Evolutionary conservation across 2,888 invertebrate species (phyloP), one percentile per base, ranked within the genome.

Genomic region (Melanchra persicariae): DNA sequence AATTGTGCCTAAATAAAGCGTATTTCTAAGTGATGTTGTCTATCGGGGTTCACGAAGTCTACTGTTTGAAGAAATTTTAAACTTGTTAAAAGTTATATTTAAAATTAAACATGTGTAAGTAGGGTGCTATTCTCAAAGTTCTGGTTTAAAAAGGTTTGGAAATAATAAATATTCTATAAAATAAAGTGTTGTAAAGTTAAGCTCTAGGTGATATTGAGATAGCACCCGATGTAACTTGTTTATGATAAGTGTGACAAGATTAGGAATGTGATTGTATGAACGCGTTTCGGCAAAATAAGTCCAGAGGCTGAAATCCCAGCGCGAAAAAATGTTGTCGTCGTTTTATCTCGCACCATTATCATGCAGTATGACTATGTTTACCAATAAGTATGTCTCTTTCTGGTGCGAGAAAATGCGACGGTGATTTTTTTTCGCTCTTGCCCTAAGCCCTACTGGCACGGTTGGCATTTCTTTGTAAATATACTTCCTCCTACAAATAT

Each of bases 1-100:
- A 95, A 93, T 93, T 91, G 95, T 96, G 95, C 95, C 95, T 96
- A 92, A 92, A 92, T 88, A 91, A 92, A 81, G 90, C 85, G 87
- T 91, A 90, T 85, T 83, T 85, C 82, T 87, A 89, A 89, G 87
- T 87, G 84, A 87, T 81, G 81, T 84, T n/a, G n/a, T 83, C 83
- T 84, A 85, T 78, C 85, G 81, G 81, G 82, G 79, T 87, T 80
- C 82, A 85, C 76, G 79, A 81, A 66, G 64, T 81, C 82, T 79
- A 83, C 61, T 77, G 85, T 85, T 84, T 75, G 75, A 83, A 37
- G 62, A 72, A 82, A 74, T 78, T 68, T 69, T 70, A 58, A 78
- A 84, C 79, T 77, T 77, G 86, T 85, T 85, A 72, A 79, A 74
- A 73, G 54, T 77, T 67, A 75, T 73, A 72, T 65, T 15, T 52